phyloP scores from a whole-genome alignment of 2,888 invertebrate genomes.

The Lutraria lutraria region DNA sequence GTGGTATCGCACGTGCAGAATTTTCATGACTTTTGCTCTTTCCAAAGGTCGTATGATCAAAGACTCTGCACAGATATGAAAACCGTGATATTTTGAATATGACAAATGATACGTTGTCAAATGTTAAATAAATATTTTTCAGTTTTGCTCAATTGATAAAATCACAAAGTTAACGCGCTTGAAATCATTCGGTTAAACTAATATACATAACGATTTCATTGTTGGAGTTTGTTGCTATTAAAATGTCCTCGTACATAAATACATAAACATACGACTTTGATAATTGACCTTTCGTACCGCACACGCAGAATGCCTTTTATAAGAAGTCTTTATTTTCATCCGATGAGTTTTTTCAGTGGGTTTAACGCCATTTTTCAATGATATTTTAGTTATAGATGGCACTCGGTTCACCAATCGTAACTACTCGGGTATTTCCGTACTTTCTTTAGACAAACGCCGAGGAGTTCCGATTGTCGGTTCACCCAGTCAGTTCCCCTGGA shows the following conservation, averaged over 20 bases:
- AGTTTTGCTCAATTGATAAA: not conserved
- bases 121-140: slow-evolving; percentile 15
- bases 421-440: too few relatives aligned
- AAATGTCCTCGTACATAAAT: not conserved
- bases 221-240: not conserved
- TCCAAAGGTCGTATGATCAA: not conserved
- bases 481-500: too few relatives aligned
- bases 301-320: not conserved
- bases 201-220: not conserved
- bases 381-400: too few relatives aligned
- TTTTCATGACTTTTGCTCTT: not conserved
- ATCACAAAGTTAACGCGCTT: not conserved
- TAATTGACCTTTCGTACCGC: not conserved
- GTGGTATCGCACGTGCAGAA: slow-evolving; percentile 18
- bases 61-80: slow-evolving; percentile 1
- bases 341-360: too few relatives aligned
- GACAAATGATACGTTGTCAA: slow-evolving; percentile 22
- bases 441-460: too few relatives aligned
- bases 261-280: not conserved
- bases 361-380: too few relatives aligned
- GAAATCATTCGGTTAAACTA: not conserved
- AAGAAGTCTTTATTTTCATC: not conserved
- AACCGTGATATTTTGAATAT: slow-evolving; percentile 12
- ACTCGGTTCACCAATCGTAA: too few relatives aligned
- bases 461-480: too few relatives aligned